A percentile compares a stretch with the other conserved stretches of the same genome.
Evolutionary conservation across 30 jellyfish, hydroid and myxozoan species (phyloP).

Genomic region (Pelagia noctiluca): DNA sequence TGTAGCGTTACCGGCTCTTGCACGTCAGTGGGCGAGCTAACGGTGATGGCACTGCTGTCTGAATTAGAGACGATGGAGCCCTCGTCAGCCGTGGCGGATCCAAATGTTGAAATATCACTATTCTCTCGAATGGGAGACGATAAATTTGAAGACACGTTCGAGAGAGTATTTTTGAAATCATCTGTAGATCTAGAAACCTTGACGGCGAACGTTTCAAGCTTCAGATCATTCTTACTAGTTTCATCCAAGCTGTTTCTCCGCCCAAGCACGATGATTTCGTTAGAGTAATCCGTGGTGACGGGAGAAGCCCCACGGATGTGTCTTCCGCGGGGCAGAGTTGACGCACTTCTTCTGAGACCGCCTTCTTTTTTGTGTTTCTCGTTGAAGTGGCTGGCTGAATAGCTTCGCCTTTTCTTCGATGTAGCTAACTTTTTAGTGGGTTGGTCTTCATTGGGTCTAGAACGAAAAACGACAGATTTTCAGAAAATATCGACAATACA

Average conservation of each 20-base stretch:
- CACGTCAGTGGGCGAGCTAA: not conserved
- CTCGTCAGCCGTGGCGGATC: too few species aligned
- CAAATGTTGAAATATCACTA: too few species aligned
- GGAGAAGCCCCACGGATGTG: slow-evolving; percentile 41
- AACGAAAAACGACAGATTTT: too few species aligned
- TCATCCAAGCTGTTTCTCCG: slow-evolving; percentile 49
- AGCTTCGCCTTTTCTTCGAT: slow-evolving; percentile 40
- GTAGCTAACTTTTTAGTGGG: slow-evolving; percentile 11
- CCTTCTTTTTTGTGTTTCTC: slow-evolving; percentile 17
- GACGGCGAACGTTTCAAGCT: slow-evolving; percentile 51
- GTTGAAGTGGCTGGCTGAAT: slow-evolving; percentile 42
- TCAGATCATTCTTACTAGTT: slow-evolving; percentile 18
- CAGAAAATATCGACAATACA: too few species aligned
- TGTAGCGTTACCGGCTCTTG: slow-evolving; percentile 23
- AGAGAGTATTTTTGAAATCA: not conserved
- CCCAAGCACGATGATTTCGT: slow-evolving; percentile 39
- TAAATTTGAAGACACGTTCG: too few species aligned
- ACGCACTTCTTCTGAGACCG: slow-evolving; percentile 13
- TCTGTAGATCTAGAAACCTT: slow-evolving; percentile 22
- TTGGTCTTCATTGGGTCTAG: slow-evolving; percentile 3
- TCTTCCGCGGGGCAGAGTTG: slow-evolving; percentile 55
- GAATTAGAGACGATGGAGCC: not conserved
- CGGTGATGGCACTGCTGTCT: not conserved
- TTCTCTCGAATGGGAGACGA: too few species aligned
- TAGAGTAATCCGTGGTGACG: slow-evolving; percentile 21